phyloP scores from a whole-genome alignment of 2,888 invertebrate genomes.

The Aporophyla nigra region DNA sequence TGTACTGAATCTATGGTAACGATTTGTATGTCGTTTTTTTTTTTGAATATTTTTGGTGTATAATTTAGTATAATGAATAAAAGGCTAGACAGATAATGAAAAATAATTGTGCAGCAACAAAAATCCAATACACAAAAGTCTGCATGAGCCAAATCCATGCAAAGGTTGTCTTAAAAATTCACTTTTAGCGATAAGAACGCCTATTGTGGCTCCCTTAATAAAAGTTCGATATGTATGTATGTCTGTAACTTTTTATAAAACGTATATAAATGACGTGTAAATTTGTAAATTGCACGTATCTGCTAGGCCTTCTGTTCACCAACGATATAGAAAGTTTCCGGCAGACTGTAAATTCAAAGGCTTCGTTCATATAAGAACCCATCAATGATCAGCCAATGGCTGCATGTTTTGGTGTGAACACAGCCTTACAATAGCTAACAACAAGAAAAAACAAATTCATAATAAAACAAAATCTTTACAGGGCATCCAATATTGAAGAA shows the following conservation, averaged over 20 bases:
- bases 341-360: not conserved
- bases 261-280: not conserved
- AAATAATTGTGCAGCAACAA: not conserved
- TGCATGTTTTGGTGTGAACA: not conserved
- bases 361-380: not conserved
- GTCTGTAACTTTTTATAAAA: too few species aligned
- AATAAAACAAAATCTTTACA: conserved; percentile 11
- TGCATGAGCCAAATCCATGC: not conserved
- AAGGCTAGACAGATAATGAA: not conserved
- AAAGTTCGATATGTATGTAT: too few species aligned
- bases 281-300: not conserved
- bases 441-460: conserved; percentile 6
- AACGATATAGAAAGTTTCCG: not conserved
- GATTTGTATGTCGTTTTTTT: not conserved
- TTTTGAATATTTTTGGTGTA: not conserved
- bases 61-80: not conserved
- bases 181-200: not conserved
- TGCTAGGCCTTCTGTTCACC: not conserved
- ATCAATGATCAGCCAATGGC: not conserved
- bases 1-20: too few species aligned
- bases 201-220: not conserved
- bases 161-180: not conserved
- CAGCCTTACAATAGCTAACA: not conserved
- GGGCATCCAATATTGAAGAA: rapidly evolving
- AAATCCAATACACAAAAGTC: too few species aligned